These are phyloP conservation scores for Vicugna pacos DNA, from an alignment of 2,113 vertebrate species.

Conservation along the genomic window DNA sequence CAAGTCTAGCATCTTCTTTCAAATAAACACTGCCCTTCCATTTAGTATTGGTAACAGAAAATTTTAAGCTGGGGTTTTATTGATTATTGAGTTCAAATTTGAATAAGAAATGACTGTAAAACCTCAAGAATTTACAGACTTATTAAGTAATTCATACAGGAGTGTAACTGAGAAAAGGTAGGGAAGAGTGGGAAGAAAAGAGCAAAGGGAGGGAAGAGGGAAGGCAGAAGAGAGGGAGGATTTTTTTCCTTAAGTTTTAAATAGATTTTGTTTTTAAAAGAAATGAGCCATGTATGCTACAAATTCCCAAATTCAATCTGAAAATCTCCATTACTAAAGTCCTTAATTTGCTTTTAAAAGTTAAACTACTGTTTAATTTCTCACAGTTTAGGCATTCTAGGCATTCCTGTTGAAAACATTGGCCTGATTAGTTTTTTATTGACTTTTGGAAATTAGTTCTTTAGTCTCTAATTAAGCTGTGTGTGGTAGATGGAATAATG, in stretches of 20 bases:
- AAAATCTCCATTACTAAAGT: conserved; percentile 8
- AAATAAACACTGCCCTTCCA: conserved; percentile 8
- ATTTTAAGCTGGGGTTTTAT: background rate
- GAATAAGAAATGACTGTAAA: conserved; percentile 39
- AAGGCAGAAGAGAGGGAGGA: background rate
- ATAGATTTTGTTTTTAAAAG: conserved; percentile 46
- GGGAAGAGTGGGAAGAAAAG: background rate
- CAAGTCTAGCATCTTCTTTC: background rate
- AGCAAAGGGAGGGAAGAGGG: background rate
- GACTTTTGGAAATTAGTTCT: conserved; percentile 36
- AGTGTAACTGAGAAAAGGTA: background rate
- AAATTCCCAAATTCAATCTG: conserved; percentile 30
- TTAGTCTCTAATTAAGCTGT: conserved; percentile 34
- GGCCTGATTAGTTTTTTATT: conserved; percentile 39
- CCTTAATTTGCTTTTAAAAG: conserved; percentile 51
- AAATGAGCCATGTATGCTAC: background rate
- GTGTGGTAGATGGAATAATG: background rate
- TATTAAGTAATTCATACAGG: conserved; percentile 35
- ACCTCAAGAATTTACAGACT: conserved; percentile 10
- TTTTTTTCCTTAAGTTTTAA: background rate
- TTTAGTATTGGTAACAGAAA: conserved; percentile 39
- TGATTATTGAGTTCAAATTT: background rate
- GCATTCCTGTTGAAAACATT: background rate
- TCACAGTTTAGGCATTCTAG: conserved; percentile 18
- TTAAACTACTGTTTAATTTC: conserved; percentile 44